Percentiles rank a stretch among this genome's conserved stretches.
Conservation (phyloP, 1,140 invertebrate genomes). For the Sitophilus oryzae region DNA sequence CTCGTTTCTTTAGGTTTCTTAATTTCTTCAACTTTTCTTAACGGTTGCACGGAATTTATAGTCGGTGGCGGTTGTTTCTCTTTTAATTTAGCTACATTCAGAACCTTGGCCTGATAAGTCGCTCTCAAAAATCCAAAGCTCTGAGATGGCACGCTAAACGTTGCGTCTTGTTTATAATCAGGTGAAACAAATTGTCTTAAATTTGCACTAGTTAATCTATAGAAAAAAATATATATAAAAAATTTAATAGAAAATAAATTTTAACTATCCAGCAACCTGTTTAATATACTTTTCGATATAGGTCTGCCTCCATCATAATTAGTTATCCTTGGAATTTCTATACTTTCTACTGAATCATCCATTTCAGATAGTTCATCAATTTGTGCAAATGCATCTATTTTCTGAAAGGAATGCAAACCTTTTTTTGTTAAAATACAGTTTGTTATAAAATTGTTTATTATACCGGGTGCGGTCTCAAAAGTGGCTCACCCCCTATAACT, state of each 20-base stretch:
- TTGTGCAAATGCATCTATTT: too few species aligned
- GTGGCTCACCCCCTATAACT: too few species aligned
- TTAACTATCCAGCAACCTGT: not conserved
- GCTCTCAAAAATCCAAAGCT: not conserved
- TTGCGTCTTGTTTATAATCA: constrained; percentile 13
- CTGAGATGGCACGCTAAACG: constrained; percentile 4
- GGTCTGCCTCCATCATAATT: not conserved
- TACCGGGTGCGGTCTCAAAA: too few species aligned
- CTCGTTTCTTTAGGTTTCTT: constrained; percentile 1
- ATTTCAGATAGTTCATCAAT: too few species aligned
- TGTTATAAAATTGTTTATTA: too few species aligned
- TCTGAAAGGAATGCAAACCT: not conserved
- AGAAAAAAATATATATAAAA: too few species aligned
- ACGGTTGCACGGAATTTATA: not conserved
- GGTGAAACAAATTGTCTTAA: constrained; percentile 26
- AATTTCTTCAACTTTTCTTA: not conserved
- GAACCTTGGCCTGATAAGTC: not conserved
- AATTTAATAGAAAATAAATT: not conserved
- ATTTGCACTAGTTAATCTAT: constrained; percentile 19
- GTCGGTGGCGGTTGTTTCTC: not conserved
- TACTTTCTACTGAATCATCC: too few species aligned
- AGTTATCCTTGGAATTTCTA: too few species aligned
- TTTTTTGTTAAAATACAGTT: constrained; percentile 1
- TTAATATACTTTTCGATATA: not conserved
- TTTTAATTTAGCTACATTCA: not conserved